Percentiles rank a stretch among this genome's conserved stretches.
Evolutionary conservation across 37 sponge, comb jelly and placozoan genomes (phyloP).

Genomic region (Hormiphora californensis): DNA sequence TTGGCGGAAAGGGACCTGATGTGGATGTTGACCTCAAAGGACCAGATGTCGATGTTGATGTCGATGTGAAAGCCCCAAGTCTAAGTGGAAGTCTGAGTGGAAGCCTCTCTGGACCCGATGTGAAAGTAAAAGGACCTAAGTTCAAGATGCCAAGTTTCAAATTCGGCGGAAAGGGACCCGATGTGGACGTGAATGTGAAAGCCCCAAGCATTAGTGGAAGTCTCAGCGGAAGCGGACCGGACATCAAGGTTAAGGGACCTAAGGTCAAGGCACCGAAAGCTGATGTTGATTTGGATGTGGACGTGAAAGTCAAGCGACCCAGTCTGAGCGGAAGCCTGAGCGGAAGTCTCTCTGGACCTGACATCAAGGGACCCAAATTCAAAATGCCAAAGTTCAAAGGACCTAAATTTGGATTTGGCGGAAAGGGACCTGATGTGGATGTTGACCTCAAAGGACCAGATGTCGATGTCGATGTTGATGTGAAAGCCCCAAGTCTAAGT

Average conservation of each 20-base stretch:
- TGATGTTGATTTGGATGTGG: neutral
- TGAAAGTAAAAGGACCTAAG: too few species aligned
- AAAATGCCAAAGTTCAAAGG: conserved; percentile 5
- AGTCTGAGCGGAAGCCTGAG: too few species aligned
- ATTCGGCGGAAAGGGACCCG: too few species aligned
- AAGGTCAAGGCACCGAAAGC: too few species aligned
- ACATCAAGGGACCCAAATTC: neutral
- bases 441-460: neutral
- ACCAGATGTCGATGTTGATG: too few species aligned
- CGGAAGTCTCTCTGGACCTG: neutral
- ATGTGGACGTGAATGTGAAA: too few species aligned
- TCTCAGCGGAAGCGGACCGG: neutral
- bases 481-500: neutral
- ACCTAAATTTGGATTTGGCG: neutral
- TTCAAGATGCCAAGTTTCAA: too few species aligned
- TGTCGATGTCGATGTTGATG: conserved; percentile 29
- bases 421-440: neutral
- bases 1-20: too few species aligned
- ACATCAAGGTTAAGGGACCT: neutral
- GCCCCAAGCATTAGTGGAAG: neutral
- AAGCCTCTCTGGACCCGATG: too few species aligned
- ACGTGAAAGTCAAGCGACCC: neutral
- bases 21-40: too few species aligned
- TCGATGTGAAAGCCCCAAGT: too few species aligned
- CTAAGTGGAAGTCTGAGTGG: too few species aligned